Conservation (phyloP, 2,797 vertebrate genomes). For the Protosalanx chinensis region DNA sequence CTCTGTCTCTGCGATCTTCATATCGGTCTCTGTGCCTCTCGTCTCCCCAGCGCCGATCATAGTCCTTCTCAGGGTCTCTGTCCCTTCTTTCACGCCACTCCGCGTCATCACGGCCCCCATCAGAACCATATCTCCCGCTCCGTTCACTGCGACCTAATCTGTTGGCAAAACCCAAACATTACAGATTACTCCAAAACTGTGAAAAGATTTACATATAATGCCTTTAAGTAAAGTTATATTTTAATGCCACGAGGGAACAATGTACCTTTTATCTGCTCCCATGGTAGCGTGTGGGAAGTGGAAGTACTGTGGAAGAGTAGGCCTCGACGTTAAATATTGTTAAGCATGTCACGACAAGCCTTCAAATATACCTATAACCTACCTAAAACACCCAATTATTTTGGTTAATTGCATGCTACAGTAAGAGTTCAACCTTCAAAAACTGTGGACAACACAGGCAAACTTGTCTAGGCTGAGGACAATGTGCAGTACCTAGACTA, state of each 20-base stretch:
- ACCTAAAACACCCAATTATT: too few species aligned
- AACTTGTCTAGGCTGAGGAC: too few species aligned
- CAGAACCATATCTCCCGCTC: conserved; percentile 87
- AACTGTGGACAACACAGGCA: too few species aligned
- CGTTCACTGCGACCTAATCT: conserved; percentile 87
- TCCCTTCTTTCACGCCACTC: conserved; percentile 79
- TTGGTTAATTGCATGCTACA: too few species aligned
- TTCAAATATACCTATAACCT: too few species aligned
- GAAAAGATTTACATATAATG: not conserved
- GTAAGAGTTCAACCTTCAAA: too few species aligned
- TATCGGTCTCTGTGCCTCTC: conserved; percentile 81
- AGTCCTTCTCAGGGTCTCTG: conserved; percentile 72
- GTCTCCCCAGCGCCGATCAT: conserved; percentile 78
- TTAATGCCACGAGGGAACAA: not conserved
- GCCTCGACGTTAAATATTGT: too few species aligned
- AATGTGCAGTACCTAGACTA: too few species aligned
- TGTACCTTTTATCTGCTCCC: conserved; percentile 55
- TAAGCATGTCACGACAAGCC: too few species aligned
- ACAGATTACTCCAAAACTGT: not conserved
- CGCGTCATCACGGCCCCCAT: conserved; percentile 80
- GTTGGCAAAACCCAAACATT: conserved; percentile 15
- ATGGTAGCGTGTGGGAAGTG: conserved; percentile 23
- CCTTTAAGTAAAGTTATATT: not conserved
- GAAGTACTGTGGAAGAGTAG: too few species aligned
- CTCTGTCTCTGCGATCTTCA: conserved; percentile 71